Conservation (phyloP, 1,140 invertebrate genomes). For the Drosophila obscura region DNA sequence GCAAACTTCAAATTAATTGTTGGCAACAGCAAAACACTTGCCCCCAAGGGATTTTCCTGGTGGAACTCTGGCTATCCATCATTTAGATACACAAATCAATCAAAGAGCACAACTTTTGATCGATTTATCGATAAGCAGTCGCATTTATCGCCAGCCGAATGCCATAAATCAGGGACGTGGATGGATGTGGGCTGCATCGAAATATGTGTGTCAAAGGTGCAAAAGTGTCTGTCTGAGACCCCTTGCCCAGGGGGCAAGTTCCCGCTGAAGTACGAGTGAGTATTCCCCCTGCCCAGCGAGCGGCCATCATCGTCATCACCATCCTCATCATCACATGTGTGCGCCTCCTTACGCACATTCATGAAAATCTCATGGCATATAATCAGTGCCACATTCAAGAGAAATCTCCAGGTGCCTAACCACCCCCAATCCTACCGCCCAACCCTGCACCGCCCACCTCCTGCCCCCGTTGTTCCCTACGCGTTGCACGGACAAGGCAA, state of each 20-base stretch:
- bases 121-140: slow-evolving; percentile 39
- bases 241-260: no score
- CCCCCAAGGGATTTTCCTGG: no score
- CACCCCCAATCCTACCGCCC: neutral
- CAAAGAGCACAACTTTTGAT: slow-evolving; percentile 19
- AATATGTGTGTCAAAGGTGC: no score
- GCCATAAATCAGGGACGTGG: slow-evolving; percentile 18
- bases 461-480: slow-evolving; percentile 4
- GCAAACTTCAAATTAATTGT: no score
- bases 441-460: neutral
- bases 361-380: slow-evolving; percentile 72
- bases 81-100: no score
- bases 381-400: slow-evolving; percentile 76
- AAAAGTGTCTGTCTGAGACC: no score
- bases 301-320: no score
- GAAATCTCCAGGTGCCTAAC: slow-evolving; percentile 65
- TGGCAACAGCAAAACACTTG: no score
- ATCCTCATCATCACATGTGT: slow-evolving; percentile 13
- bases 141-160: slow-evolving; percentile 36
- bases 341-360: slow-evolving; percentile 39
- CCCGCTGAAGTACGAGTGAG: no score
- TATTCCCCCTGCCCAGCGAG: no score
- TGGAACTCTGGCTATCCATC: no score
- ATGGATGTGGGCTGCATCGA: neutral
- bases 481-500: slow-evolving; percentile 35